A percentile compares a stretch with the other conserved stretches of the same genome.
phyloP scores from a whole-genome alignment of 2,888 invertebrate species.

The Diarsia brunnea region DNA sequence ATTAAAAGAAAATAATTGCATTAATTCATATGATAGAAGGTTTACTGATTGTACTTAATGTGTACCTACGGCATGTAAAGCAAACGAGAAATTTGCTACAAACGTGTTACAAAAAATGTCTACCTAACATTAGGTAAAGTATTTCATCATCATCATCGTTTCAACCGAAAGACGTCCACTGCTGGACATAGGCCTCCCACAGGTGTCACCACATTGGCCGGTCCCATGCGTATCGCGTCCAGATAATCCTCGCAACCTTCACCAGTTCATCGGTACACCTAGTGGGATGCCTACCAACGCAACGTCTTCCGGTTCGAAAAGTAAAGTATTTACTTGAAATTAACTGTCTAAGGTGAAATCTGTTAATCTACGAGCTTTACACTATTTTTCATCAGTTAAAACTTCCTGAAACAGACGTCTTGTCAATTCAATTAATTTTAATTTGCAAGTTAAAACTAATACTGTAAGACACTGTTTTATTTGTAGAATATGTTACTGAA shows the following conservation, averaged over 20 bases:
- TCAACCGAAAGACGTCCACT: too few species aligned
- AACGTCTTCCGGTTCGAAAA: too few species aligned
- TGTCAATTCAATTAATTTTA: conserved; percentile 27
- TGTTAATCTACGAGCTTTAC: background rate
- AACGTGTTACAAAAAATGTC: conserved; percentile 43
- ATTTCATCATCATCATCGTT: background rate
- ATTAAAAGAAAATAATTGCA: conserved; percentile 81
- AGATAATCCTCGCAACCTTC: too few species aligned
- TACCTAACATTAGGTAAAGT: conserved; percentile 46
- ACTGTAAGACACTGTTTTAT: conserved; percentile 11
- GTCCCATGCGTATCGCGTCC: too few species aligned
- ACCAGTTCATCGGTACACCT: too few species aligned
- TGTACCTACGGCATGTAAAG: conserved; percentile 72
- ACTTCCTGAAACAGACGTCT: background rate
- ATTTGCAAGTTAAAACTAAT: conserved; percentile 27
- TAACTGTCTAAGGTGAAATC: conserved; percentile 29
- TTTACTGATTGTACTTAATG: conserved; percentile 80
- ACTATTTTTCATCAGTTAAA: conserved; percentile 30
- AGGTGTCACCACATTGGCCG: too few species aligned
- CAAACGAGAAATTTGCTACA: conserved; percentile 42
- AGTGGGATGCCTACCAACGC: too few species aligned
- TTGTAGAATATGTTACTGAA: conserved; percentile 5
- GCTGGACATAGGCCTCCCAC: too few species aligned
- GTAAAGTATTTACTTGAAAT: conserved; percentile 43
- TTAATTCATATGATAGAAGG: conserved; percentile 70